Evolutionary conservation across 2,888 invertebrate genomes (phyloP).

Genomic region (Andrena praecox): DNA sequence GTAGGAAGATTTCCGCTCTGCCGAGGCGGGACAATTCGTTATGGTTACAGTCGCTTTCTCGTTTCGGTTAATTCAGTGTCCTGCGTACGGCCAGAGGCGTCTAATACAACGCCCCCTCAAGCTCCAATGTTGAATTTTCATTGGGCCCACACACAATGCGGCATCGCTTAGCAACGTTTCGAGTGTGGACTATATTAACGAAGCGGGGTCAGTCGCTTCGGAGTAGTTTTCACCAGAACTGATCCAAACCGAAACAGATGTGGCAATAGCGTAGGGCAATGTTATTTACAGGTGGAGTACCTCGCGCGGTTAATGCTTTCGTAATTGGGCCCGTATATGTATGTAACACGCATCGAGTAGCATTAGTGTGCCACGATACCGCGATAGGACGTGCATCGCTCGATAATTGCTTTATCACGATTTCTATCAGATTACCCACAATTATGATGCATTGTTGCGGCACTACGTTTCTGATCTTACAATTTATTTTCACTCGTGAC

Average conservation of each 20-base stretch:
- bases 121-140: neutral
- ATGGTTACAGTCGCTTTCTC: conserved; percentile 4
- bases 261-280: neutral
- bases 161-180: neutral
- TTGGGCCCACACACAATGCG: neutral
- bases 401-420: neutral
- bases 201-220: neutral
- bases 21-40: conserved; percentile 34
- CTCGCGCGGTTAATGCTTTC: neutral
- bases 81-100: neutral
- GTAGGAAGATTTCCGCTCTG: conserved; percentile 28
- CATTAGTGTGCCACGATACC: neutral
- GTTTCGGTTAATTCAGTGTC: conserved; percentile 4
- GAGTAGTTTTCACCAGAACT: conserved; percentile 4
- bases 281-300: neutral
- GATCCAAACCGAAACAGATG: conserved; percentile 15
- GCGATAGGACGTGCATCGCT: conserved; percentile 5
- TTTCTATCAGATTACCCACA: neutral
- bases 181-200: neutral
- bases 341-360: neutral
- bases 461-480: too few species aligned
- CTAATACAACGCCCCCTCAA: neutral
- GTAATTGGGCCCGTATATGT: neutral
- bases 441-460: too few species aligned
- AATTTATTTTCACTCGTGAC: neutral